These are phyloP conservation scores for Alexandromys fortis DNA, from an alignment of 2,113 vertebrate genomes.

Conservation along the genomic window DNA sequence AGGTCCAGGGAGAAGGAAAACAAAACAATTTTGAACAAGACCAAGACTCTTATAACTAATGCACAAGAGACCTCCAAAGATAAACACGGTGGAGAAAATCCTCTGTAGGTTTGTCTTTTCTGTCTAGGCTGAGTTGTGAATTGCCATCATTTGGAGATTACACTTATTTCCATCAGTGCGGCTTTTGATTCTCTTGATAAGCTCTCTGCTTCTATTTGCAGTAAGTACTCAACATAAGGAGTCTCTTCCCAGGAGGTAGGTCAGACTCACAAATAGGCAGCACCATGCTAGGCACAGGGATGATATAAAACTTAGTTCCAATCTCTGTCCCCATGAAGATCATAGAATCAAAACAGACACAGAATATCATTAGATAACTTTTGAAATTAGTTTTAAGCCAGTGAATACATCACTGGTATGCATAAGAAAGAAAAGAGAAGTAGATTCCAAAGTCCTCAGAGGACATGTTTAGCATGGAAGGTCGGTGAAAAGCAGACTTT, in stretches of 20 bases:
- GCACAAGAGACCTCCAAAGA: slow-evolving; percentile 71
- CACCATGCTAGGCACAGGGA: not conserved
- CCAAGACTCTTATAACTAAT: slow-evolving; percentile 69
- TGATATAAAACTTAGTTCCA: not conserved
- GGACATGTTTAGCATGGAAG: not conserved
- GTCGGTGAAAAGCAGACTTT: not conserved
- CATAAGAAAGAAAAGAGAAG: not conserved
- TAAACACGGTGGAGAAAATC: slow-evolving; percentile 78
- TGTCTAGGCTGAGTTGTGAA: slow-evolving; percentile 74
- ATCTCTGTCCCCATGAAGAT: not conserved
- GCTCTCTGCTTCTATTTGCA: slow-evolving; percentile 73
- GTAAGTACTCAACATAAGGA: slow-evolving; percentile 54
- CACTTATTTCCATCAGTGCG: slow-evolving; percentile 19
- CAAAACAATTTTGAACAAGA: slow-evolving; percentile 76
- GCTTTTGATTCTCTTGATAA: slow-evolving; percentile 65
- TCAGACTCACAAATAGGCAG: not conserved
- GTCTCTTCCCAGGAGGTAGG: not conserved
- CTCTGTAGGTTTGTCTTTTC: slow-evolving; percentile 57
- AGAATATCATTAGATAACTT: not conserved
- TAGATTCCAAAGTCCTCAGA: not conserved
- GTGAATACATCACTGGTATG: not conserved
- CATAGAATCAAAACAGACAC: not conserved
- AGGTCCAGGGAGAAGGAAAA: slow-evolving; percentile 66
- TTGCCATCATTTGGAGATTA: slow-evolving; percentile 64
- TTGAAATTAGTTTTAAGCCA: not conserved